Percentiles rank a stretch among this genome's conserved stretches.
These are phyloP conservation scores for Diplodus sargus DNA, from an alignment of 2,797 vertebrate genomes.

Conservation along the genomic window DNA sequence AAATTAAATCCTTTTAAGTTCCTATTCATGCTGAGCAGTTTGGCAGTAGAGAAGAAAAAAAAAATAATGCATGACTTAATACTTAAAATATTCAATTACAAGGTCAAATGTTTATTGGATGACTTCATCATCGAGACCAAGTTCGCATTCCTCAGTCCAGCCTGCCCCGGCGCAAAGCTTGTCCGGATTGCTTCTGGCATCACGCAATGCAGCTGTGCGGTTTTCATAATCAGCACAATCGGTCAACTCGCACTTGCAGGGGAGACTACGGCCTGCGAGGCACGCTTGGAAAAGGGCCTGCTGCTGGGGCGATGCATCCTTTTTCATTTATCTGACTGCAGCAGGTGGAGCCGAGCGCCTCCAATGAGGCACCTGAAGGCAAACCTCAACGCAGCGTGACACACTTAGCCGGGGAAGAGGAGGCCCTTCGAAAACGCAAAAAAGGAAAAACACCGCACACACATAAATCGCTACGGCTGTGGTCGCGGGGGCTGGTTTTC, in stretches of 20 bases:
- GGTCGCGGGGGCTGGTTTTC: slow-evolving; percentile 64
- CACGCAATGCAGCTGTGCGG: slow-evolving; percentile 46
- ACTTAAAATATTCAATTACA: slow-evolving; percentile 43
- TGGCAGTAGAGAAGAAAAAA: slow-evolving; percentile 10
- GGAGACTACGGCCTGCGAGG: slow-evolving; percentile 32
- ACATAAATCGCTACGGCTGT: slow-evolving; percentile 74
- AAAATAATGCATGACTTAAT: slow-evolving; percentile 30
- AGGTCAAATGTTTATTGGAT: slow-evolving; percentile 54
- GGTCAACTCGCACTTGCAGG: slow-evolving; percentile 36
- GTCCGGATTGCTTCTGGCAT: slow-evolving; percentile 5
- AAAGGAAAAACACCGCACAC: slow-evolving; percentile 75
- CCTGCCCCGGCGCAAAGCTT: slow-evolving; percentile 30
- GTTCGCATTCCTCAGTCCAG: slow-evolving; percentile 33
- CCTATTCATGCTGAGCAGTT: slow-evolving; percentile 44
- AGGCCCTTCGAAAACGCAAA: slow-evolving; percentile 75
- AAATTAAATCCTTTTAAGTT: slow-evolving; percentile 63
- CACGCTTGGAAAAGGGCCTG: slow-evolving; percentile 52
- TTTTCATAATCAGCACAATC: slow-evolving; percentile 15
- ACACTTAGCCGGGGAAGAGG: slow-evolving; percentile 78
- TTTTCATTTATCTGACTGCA: slow-evolving; percentile 64
- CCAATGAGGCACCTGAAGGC: slow-evolving; percentile 62
- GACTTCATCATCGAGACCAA: slow-evolving; percentile 35
- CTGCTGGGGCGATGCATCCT: slow-evolving; percentile 34
- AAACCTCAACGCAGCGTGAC: slow-evolving; percentile 71
- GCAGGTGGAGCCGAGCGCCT: slow-evolving; percentile 76